Conservation (phyloP, 1,140 invertebrate species). For the Helicoverpa armigera region DNA sequence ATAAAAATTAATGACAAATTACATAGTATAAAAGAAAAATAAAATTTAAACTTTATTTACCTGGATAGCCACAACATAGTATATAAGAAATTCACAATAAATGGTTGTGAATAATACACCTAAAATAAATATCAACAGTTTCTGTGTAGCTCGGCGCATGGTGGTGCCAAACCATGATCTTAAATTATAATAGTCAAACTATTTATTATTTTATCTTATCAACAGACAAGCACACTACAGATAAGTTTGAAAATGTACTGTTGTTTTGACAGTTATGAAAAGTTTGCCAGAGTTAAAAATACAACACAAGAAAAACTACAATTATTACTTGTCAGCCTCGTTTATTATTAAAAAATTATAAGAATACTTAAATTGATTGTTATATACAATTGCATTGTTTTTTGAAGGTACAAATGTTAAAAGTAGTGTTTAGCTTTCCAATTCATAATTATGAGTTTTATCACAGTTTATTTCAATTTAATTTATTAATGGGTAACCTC, state of each 20-base stretch:
- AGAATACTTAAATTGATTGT: background rate
- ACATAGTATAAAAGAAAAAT: background rate
- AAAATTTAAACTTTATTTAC: conserved; percentile 56
- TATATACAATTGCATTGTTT: conserved; percentile 7
- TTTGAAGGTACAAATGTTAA: background rate
- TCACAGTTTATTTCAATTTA: background rate
- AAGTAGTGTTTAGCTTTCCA: background rate
- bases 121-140: conserved; percentile 62
- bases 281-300: background rate
- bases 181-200: too few relatives aligned
- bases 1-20: background rate
- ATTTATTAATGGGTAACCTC: too few relatives aligned
- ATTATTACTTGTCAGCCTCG: background rate
- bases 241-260: background rate
- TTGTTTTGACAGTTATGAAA: background rate
- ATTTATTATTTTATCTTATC: conserved; percentile 7
- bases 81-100: conserved; percentile 78
- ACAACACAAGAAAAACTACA: background rate
- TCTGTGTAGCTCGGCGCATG: conserved; percentile 71
- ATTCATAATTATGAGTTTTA: conserved; percentile 2
- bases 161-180: conserved; percentile 32
- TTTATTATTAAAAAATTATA: background rate
- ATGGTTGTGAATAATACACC: conserved; percentile 68
- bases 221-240: background rate
- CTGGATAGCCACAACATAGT: conserved; percentile 73